Base-by-base conservation (phyloP, 1,140 invertebrate species). In the Uloborus diversus region DNA sequence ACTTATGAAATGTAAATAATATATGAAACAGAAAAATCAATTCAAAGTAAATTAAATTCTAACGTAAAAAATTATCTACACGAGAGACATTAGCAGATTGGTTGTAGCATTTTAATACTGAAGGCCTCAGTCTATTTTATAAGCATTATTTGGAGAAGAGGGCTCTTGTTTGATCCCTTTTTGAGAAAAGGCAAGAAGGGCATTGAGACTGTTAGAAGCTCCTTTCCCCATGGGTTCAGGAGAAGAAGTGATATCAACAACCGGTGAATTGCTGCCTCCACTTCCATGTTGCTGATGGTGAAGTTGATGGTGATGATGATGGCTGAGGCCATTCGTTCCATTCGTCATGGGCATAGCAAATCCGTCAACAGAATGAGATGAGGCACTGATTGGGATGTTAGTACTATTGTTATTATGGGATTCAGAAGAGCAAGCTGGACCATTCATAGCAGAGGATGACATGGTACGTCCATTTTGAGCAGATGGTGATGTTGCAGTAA, bases 111-210 rank as follows among this genome's bases (percentile, higher is more conserved):
- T 65, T 59, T 78, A 78, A 78, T 78, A 78, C 73, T 78, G 73
- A 78, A 78, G 49, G 73, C 73, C 62, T 81, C 64, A 81, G 53
- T 81, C 79, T 49, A 81, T 81, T 81, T 81, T 81, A 53, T 61
- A 59, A 51, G 70, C 47, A 68, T 62, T 81, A 66, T 73, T 75
- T 47, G 80, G 80, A 47, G 80, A 81, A n/a, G 70, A 62, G 53
- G 80, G 80, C 57, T 82, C 81, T 71, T 82, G 75, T 73, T 82
- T 82, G 53, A 82, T 79, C 49, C 81, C 81, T 73, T 79, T 82
- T 64, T 82, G 81, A 11, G 75, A 79, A 68, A 82, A 66, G 66
- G 81, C 81, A 51, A 82, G 68, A 30, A 82, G 71, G 49, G 81
- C 81, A 56, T 82, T 82, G 20, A 82, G 57, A 64, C 81, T 82